Evolutionary conservation across 2,888 invertebrate genomes (phyloP).

Genomic region (Stratiomys singularior): DNA sequence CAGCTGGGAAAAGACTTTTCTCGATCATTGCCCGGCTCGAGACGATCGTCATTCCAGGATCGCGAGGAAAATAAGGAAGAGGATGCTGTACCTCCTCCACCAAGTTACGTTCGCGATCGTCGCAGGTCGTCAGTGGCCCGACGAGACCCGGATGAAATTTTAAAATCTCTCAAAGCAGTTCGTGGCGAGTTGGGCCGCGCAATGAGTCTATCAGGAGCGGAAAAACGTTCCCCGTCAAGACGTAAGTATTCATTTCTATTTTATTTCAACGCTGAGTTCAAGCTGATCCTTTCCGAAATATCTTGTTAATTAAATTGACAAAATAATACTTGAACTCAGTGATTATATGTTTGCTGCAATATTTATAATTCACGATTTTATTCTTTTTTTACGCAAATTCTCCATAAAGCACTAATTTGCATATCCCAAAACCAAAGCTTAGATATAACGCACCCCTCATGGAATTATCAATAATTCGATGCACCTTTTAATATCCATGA

Average conservation of each 20-base stretch:
- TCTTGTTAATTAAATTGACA: background rate
- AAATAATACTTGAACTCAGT: background rate
- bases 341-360: background rate
- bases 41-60: constrained; percentile 84
- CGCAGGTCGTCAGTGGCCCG: constrained; percentile 84
- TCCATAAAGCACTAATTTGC: constrained; percentile 61
- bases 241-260: constrained; percentile 70
- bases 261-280: background rate
- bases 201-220: constrained; percentile 77
- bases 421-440: constrained; percentile 66
- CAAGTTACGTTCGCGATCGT: constrained; percentile 74
- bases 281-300: background rate
- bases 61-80: constrained; percentile 72
- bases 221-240: constrained; percentile 71
- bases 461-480: constrained; percentile 60
- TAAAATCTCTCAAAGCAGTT: constrained; percentile 82
- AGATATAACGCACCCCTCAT: constrained; percentile 60
- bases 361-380: background rate
- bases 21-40: constrained; percentile 83
- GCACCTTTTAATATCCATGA: constrained; percentile 49
- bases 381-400: constrained; percentile 19
- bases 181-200: constrained; percentile 85
- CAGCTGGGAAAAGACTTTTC: constrained; percentile 88
- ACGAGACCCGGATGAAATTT: constrained; percentile 85
- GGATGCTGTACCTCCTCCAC: constrained; percentile 64